Conservation (phyloP, 2,113 vertebrate species). For the Gallinago undulata region DNA sequence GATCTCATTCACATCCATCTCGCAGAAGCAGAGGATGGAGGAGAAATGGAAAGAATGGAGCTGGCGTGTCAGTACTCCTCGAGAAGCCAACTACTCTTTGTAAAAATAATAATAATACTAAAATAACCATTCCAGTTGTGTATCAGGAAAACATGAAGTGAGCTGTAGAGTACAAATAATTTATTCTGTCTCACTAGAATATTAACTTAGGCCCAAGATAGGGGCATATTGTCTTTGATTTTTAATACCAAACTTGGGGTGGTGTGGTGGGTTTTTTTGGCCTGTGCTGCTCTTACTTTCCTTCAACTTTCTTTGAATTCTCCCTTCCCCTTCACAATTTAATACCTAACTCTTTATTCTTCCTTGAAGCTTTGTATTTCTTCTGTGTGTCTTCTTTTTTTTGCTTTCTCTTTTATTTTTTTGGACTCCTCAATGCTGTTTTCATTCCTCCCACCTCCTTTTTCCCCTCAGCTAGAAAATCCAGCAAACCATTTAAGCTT, state of each 20-base stretch:
- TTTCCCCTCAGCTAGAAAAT: not conserved
- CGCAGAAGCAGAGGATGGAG: not conserved
- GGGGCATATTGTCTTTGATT: not conserved
- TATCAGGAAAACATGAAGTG: not conserved
- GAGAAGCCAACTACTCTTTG: not conserved
- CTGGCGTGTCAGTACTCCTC: not conserved
- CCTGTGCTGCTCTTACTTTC: not conserved
- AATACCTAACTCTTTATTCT: not conserved
- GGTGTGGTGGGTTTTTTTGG: accelerated
- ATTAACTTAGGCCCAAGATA: not conserved
- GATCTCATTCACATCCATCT: not conserved
- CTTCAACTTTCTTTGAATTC: not conserved
- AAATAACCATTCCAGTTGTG: not conserved
- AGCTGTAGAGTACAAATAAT: not conserved
- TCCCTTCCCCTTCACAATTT: not conserved
- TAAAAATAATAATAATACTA: not conserved
- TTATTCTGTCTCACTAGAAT: not conserved
- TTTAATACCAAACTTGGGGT: not conserved
- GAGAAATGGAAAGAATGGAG: not conserved
- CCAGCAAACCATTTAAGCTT: not conserved
- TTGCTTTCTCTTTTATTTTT: not conserved
- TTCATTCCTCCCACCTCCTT: not conserved
- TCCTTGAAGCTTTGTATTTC: not conserved
- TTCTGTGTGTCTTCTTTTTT: not conserved
- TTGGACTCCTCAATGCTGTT: not conserved